A percentile compares a stretch with the other conserved stretches of the same genome.
Evolutionary conservation across 2,113 vertebrate species (phyloP).

Genomic region (Tringa solitaria): DNA sequence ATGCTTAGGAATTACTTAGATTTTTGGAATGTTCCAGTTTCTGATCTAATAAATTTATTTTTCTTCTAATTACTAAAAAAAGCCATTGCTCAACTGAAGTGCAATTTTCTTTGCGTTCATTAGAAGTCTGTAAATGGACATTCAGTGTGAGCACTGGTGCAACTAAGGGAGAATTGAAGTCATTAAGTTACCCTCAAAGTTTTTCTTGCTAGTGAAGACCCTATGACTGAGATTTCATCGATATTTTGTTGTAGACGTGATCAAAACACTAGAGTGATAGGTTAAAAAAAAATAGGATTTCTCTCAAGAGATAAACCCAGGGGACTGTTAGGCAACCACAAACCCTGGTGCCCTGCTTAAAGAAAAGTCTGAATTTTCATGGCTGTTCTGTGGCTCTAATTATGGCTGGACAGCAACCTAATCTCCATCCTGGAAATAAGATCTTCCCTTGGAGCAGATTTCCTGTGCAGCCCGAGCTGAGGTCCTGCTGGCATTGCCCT

Average conservation of each 20-base stretch:
- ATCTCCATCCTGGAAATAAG: neutral
- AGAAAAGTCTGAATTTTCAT: neutral
- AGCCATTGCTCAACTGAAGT: fast-evolving
- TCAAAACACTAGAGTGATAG: neutral
- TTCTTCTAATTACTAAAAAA: neutral
- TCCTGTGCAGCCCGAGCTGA: neutral
- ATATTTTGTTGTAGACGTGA: neutral
- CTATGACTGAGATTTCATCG: neutral
- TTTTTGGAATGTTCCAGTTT: neutral
- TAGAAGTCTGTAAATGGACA: neutral
- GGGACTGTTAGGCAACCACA: neutral
- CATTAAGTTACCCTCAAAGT: neutral
- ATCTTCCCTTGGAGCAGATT: neutral
- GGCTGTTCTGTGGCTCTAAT: neutral
- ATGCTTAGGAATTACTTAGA: neutral
- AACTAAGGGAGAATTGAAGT: neutral
- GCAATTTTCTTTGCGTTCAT: neutral
- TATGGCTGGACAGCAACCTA: neutral
- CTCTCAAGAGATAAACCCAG: neutral
- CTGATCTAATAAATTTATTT: neutral
- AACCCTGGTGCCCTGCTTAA: neutral
- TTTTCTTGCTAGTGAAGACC: neutral
- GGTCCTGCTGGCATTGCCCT: neutral
- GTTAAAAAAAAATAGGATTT: neutral
- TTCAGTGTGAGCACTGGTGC: fast-evolving